Evolutionary conservation across 2,888 invertebrate genomes (phyloP).

Genomic region (Scelioninae gen. 2): DNA sequence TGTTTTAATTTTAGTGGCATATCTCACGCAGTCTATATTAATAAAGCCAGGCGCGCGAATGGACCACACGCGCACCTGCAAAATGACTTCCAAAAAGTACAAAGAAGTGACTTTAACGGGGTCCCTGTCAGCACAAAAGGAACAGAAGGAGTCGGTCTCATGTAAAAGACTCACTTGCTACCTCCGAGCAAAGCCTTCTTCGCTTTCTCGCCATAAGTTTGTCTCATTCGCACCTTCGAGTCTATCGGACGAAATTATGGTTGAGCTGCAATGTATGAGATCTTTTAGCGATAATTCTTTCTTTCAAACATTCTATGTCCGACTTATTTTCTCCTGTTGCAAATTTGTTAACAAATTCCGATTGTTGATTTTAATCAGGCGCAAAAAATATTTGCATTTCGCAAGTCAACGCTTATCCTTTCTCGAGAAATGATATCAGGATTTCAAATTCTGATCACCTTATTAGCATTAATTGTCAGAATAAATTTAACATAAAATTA

Average conservation of each 20-base stretch:
- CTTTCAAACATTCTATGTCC: too few species aligned
- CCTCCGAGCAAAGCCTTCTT: constrained; percentile 42
- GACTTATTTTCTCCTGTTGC: too few species aligned
- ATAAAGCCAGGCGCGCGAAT: constrained; percentile 55
- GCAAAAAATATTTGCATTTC: too few species aligned
- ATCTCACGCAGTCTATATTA: constrained; percentile 60
- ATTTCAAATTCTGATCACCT: too few species aligned
- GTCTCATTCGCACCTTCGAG: constrained; percentile 58
- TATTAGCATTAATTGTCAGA: too few species aligned
- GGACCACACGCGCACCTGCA: constrained; percentile 59
- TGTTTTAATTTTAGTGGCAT: constrained; percentile 60
- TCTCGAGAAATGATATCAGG: too few species aligned
- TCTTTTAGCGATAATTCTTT: constrained; percentile 53
- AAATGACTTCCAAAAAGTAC: constrained; percentile 59
- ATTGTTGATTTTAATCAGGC: too few species aligned
- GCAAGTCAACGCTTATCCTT: too few species aligned
- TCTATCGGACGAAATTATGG: constrained; percentile 45
- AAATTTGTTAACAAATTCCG: too few species aligned
- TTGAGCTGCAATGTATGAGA: constrained; percentile 56
- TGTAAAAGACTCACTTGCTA: constrained; percentile 55
- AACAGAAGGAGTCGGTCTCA: constrained; percentile 55
- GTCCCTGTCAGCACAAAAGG: constrained; percentile 57
- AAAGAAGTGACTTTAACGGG: constrained; percentile 52
- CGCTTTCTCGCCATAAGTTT: constrained; percentile 25
- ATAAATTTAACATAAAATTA: too few species aligned